Conservation (phyloP, 1,140 invertebrate genomes). For the Lamellibrachia luymesi region DNA sequence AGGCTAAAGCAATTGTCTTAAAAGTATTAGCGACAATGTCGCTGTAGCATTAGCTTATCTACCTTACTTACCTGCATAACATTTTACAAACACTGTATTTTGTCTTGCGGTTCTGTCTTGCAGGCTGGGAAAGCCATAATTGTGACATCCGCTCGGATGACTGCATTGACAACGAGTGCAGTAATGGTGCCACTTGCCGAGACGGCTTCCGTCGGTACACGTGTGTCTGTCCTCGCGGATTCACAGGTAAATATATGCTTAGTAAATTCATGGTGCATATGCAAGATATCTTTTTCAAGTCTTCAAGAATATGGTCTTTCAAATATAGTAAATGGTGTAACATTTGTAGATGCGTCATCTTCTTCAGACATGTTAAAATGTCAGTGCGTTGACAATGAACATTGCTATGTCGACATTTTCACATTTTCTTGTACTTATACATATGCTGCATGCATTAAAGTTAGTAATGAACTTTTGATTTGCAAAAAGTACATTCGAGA, state of each 20-base stretch:
- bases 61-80: no score
- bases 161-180: conserved; percentile 76
- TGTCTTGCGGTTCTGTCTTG: conserved; percentile 60
- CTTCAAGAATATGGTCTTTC: not conserved
- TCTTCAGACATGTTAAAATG: no score
- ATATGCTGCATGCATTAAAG: not conserved
- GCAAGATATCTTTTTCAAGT: not conserved
- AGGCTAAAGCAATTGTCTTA: no score
- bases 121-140: conserved; percentile 86
- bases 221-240: conserved; percentile 66
- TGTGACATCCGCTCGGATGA: conserved; percentile 76
- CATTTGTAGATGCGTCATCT: not conserved
- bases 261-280: not conserved
- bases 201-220: conserved; percentile 51
- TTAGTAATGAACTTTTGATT: not conserved
- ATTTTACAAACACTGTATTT: no score
- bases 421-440: not conserved
- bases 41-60: no score
- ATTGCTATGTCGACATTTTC: not conserved
- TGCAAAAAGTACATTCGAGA: no score
- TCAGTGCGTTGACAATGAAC: no score
- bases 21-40: no score
- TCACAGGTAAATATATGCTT: conserved; percentile 8
- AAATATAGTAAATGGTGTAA: not conserved
- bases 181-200: conserved; percentile 83